These are phyloP conservation scores for Tipula unca DNA, from an alignment of 2,888 invertebrate genomes.

Conservation along the genomic window DNA sequence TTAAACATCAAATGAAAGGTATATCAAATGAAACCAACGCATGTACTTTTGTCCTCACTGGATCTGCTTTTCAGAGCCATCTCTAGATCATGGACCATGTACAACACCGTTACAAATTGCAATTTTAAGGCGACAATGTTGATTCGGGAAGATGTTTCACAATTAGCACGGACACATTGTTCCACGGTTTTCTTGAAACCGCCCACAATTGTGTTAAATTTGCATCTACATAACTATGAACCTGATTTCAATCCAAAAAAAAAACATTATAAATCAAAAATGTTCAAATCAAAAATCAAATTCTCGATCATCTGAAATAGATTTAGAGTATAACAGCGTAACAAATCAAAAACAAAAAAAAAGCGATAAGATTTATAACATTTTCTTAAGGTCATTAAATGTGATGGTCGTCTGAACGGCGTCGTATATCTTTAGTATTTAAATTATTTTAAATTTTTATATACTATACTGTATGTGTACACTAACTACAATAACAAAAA, in stretches of 20 bases:
- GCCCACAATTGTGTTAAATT: neutral
- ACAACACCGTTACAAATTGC: too few species aligned
- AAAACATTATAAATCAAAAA: neutral
- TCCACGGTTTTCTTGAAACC: too few species aligned
- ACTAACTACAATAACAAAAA: neutral
- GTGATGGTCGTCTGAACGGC: neutral
- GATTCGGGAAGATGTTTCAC: too few species aligned
- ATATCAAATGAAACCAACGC: too few species aligned
- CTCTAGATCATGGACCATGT: too few species aligned
- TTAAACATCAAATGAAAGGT: too few species aligned
- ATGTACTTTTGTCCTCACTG: too few species aligned
- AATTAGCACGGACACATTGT: too few species aligned
- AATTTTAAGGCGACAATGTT: too few species aligned
- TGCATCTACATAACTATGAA: neutral
- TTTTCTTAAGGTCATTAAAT: conserved; percentile 14
- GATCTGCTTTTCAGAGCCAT: too few species aligned
- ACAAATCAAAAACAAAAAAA: neutral
- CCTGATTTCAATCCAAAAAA: neutral
- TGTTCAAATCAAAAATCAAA: neutral
- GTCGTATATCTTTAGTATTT: conserved; percentile 14
- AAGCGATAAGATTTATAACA: neutral
- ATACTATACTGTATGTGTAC: neutral
- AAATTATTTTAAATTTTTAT: neutral
- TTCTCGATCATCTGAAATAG: neutral
- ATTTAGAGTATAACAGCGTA: neutral